These are phyloP conservation scores for Rhinogobio ventralis DNA, from an alignment of 2,797 vertebrate species.

Conservation along the genomic window DNA sequence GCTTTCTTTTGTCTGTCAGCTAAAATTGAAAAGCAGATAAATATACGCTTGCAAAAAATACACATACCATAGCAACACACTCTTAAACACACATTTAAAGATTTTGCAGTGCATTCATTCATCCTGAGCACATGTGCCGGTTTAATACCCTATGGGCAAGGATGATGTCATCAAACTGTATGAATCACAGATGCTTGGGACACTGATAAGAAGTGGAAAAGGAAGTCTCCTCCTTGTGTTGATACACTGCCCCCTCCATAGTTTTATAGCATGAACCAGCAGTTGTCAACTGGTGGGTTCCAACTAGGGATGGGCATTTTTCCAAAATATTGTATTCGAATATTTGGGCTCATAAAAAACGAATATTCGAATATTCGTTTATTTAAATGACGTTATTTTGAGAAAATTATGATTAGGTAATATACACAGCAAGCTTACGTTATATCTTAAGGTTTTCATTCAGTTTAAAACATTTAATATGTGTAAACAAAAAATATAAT, in stretches of 20 bases:
- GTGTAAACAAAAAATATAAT: too few species aligned
- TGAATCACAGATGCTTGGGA: slow-evolving; percentile 15
- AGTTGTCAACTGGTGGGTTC: neutral
- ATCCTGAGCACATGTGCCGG: neutral
- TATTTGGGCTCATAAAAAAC: too few species aligned
- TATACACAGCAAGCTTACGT: too few species aligned
- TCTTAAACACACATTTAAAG: neutral
- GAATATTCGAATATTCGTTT: too few species aligned
- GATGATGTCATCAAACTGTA: slow-evolving; percentile 14
- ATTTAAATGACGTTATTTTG: too few species aligned
- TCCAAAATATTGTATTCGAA: too few species aligned
- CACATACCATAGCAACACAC: neutral
- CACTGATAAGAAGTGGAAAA: slow-evolving; percentile 25
- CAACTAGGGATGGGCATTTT: too few species aligned
- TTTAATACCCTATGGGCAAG: slow-evolving; percentile 2
- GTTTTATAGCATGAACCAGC: neutral
- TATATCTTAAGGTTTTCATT: too few species aligned
- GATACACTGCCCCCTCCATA: neutral
- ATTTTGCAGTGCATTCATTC: neutral
- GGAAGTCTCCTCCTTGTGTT: slow-evolving; percentile 13
- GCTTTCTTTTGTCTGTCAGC: neutral
- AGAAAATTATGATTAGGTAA: too few species aligned
- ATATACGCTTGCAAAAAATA: too few species aligned
- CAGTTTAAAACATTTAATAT: too few species aligned
- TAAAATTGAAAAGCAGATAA: neutral